Conservation (phyloP, 2,888 invertebrate species). For the Disparrhopalites patrizii region DNA sequence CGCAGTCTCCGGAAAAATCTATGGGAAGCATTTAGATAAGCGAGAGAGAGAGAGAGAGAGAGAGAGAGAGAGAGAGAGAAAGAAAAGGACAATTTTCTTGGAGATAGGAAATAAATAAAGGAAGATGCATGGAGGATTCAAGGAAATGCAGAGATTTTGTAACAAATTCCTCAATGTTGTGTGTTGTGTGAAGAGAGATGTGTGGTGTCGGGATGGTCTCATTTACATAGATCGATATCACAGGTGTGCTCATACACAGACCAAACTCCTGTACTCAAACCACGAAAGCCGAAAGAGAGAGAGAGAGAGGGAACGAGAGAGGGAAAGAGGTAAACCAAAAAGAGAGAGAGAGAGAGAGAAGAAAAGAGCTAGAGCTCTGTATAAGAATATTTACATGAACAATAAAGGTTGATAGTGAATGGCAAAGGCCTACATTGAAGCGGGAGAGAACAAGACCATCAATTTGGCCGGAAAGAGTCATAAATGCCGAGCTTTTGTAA, state of each 20-base stretch:
- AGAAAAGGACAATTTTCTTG: no score
- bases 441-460: slow-evolving; percentile 17
- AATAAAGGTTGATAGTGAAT: slow-evolving; percentile 24
- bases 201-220: no score
- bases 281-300: background rate
- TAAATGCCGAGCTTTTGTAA: slow-evolving; percentile 29
- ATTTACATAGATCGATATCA: slow-evolving; percentile 27
- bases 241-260: slow-evolving; percentile 5
- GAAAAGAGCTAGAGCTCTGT: slow-evolving; percentile 3
- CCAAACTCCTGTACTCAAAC: background rate
- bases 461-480: slow-evolving; percentile 29
- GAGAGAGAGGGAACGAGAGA: background rate
- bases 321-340: no score
- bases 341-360: slow-evolving; percentile 1
- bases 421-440: background rate
- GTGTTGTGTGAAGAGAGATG: no score
- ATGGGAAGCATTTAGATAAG: no score
- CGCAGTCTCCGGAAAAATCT: no score
- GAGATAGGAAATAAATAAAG: no score
- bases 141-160: no score
- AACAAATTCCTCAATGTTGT: no score
- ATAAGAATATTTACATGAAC: slow-evolving; percentile 27
- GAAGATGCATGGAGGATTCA: no score
- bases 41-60: no score
- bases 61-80: no score